Evolutionary conservation across 2,113 vertebrate species (phyloP).

Genomic region (Nycticebus coucang): DNA sequence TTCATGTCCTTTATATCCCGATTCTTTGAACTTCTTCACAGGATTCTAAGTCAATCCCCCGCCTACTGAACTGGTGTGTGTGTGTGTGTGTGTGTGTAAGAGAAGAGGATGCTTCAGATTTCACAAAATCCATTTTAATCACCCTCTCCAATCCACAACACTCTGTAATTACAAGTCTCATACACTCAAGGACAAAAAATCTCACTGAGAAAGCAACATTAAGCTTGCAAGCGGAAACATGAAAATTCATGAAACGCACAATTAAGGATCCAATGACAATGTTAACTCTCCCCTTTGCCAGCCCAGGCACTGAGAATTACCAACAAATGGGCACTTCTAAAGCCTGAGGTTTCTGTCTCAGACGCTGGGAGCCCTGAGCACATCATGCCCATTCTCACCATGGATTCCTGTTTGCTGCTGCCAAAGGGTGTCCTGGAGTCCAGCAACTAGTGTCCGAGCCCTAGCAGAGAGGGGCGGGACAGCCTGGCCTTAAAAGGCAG

Average conservation of each 20-base stretch:
- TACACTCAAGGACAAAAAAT: conserved; percentile 75
- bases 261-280: conserved; percentile 73
- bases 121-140: conserved; percentile 70
- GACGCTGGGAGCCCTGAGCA: neutral
- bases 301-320: conserved; percentile 19
- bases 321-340: conserved; percentile 8
- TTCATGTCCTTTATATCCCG: neutral
- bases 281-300: conserved; percentile 70
- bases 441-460: neutral
- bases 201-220: conserved; percentile 76
- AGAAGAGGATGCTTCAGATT: conserved; percentile 58
- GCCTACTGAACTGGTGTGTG: neutral
- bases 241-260: conserved; percentile 81
- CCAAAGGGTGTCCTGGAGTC: neutral
- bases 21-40: neutral
- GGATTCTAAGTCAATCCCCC: conserved; percentile 26
- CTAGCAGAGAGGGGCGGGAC: too few relatives aligned
- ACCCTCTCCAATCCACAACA: conserved; percentile 76
- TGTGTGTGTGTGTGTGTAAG: neutral
- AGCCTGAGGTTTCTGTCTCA: neutral
- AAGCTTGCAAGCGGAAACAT: conserved; percentile 79
- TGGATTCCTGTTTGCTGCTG: neutral
- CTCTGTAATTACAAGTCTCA: conserved; percentile 78
- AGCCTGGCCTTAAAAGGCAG: neutral
- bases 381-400: neutral